A percentile compares a stretch with the other conserved stretches of the same genome.
phyloP scores from a whole-genome alignment of 2,888 invertebrate genomes.

The Scelioninae gen. 2 region DNA sequence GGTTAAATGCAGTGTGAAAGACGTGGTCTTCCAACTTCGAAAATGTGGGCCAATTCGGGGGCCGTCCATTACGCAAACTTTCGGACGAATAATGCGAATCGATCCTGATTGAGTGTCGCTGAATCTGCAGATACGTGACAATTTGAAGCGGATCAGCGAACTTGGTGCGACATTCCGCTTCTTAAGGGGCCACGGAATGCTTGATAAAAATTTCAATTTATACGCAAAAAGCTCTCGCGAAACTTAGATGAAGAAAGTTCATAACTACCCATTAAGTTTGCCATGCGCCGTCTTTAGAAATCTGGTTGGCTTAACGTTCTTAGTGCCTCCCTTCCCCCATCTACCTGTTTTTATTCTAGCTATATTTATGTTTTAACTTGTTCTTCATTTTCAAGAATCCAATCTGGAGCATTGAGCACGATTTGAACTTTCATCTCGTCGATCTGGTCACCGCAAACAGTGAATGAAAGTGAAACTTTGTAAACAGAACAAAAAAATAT shows the following conservation, averaged over 20 bases:
- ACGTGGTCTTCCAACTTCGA: constrained; percentile 22
- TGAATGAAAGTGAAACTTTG: no score
- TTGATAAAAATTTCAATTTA: constrained; percentile 70
- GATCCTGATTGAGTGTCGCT: constrained; percentile 56
- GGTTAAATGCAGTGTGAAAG: constrained; percentile 41
- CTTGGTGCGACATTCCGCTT: constrained; percentile 59
- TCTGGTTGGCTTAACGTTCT: constrained; percentile 57
- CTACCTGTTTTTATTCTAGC: constrained; percentile 25
- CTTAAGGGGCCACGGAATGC: constrained; percentile 63
- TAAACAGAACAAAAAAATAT: no score
- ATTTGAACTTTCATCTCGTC: constrained; percentile 5
- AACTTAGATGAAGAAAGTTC: constrained; percentile 71
- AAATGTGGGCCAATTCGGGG: constrained; percentile 36
- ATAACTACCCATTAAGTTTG: constrained; percentile 69
- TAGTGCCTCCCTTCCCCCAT: constrained; percentile 12
- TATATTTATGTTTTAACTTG: no score
- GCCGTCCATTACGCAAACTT: constrained; percentile 42
- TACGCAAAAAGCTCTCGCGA: constrained; percentile 66
- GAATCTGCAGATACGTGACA: constrained; percentile 59
- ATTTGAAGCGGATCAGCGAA: constrained; percentile 53
- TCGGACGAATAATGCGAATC: constrained; percentile 50
- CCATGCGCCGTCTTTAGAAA: constrained; percentile 56
- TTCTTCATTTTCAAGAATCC: constrained; percentile 18
- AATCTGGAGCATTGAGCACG: constrained; percentile 1
- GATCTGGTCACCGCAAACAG: neutral